Evolutionary conservation across 2,113 vertebrate genomes (phyloP).

Genomic region (Scatophagus argus): DNA sequence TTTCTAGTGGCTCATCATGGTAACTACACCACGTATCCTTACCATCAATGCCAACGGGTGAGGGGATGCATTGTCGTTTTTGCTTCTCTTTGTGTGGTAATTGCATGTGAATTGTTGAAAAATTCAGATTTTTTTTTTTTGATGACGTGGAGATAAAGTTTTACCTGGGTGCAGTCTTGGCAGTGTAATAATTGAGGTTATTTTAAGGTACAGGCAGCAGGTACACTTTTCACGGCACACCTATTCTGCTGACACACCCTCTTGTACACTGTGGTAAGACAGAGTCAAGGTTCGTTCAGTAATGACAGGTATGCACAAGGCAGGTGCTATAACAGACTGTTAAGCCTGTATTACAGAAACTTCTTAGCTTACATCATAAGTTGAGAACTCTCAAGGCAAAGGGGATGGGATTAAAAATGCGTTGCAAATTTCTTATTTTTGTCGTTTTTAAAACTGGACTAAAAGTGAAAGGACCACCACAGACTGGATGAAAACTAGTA

Average conservation of each 20-base stretch:
- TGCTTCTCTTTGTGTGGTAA: neutral
- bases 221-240: slow-evolving; percentile 57
- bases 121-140: neutral
- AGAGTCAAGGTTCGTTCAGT: slow-evolving; percentile 58
- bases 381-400: neutral
- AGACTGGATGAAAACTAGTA: too few species aligned
- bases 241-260: slow-evolving; percentile 68
- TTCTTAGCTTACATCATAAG: slow-evolving; percentile 21
- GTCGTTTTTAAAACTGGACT: neutral
- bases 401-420: neutral
- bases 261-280: slow-evolving; percentile 29
- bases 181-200: neutral
- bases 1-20: slow-evolving; percentile 50
- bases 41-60: neutral
- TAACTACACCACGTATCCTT: slow-evolving; percentile 48
- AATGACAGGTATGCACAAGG: slow-evolving; percentile 66
- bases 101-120: neutral
- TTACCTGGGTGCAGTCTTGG: neutral
- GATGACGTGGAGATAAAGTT: too few species aligned
- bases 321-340: slow-evolving; percentile 10
- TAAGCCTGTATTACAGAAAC: slow-evolving; percentile 30
- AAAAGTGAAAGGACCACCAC: too few species aligned
- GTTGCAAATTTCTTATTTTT: neutral
- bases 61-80: neutral
- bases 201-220: slow-evolving; percentile 6